Percentiles rank a stretch among this genome's conserved stretches.
These are phyloP conservation scores for Hermaeophaga mercurialis DNA, from an alignment of 2,888 invertebrate genomes.

Conservation along the genomic window DNA sequence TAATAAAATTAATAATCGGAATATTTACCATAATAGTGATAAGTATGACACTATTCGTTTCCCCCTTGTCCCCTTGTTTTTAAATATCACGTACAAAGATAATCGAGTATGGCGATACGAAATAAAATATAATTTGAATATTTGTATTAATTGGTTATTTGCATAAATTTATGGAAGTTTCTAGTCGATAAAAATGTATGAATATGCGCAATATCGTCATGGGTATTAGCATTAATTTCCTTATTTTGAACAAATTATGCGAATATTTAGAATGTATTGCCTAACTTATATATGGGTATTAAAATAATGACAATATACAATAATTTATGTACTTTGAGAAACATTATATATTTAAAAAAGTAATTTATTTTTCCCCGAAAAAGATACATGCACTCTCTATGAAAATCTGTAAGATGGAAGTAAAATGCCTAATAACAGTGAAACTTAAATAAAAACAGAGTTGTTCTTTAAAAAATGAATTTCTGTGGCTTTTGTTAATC, in stretches of 20 bases:
- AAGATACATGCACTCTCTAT: too few species aligned
- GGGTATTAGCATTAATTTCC: slow-evolving; percentile 31
- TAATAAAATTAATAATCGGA: not conserved
- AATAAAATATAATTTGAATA: slow-evolving; percentile 32
- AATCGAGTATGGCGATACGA: slow-evolving; percentile 7
- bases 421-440: too few species aligned
- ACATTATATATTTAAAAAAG: too few species aligned
- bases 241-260: slow-evolving; percentile 14
- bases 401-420: too few species aligned
- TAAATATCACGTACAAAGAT: slow-evolving; percentile 18
- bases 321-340: too few species aligned
- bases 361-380: too few species aligned
- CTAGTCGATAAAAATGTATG: slow-evolving; percentile 31
- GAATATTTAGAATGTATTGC: slow-evolving; percentile 20
- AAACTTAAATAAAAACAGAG: too few species aligned
- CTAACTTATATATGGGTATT: not conserved
- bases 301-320: too few species aligned
- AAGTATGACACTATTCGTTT: not conserved
- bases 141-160: slow-evolving; percentile 37
- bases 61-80: slow-evolving; percentile 5
- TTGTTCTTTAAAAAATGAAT: too few species aligned
- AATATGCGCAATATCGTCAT: slow-evolving; percentile 36
- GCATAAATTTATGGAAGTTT: slow-evolving; percentile 36
- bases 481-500: too few species aligned
- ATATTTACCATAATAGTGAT: not conserved